Percentiles rank a stretch among this genome's conserved stretches.
Evolutionary conservation across 2,113 vertebrate species (phyloP).

Genomic region (Sceloporus tristichus): DNA sequence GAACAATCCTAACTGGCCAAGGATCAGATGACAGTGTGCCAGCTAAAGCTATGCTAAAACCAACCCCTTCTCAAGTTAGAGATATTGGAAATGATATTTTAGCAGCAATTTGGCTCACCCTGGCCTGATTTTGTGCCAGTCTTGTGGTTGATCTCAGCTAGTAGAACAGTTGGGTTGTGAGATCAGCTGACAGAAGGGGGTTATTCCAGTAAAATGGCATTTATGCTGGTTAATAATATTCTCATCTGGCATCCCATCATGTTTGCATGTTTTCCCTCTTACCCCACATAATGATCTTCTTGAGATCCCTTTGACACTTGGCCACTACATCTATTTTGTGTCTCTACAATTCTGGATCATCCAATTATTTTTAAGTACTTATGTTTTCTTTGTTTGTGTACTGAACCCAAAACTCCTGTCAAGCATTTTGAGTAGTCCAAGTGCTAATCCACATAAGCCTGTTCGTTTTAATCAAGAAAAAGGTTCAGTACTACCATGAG

Average conservation of each 20-base stretch:
- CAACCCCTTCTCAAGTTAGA: too few species aligned
- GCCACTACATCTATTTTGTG: neutral
- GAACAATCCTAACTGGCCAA: too few species aligned
- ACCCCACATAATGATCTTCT: neutral
- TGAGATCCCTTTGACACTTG: neutral
- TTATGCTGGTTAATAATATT: too few species aligned
- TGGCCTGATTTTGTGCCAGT: too few species aligned
- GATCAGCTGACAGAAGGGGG: too few species aligned
- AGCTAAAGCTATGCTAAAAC: too few species aligned
- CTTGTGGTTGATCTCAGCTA: too few species aligned
- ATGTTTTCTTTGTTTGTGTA: neutral
- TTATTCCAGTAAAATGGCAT: too few species aligned
- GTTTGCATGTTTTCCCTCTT: neutral
- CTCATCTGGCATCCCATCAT: neutral
- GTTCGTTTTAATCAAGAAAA: neutral
- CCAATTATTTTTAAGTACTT: neutral
- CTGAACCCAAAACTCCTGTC: neutral
- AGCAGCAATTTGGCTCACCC: too few species aligned
- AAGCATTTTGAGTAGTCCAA: neutral
- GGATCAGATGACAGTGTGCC: too few species aligned
- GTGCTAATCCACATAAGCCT: neutral
- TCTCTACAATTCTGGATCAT: neutral
- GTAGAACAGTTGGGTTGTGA: too few species aligned
- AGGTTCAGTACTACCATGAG: neutral
- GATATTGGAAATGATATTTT: too few species aligned